A percentile compares a stretch with the other conserved stretches of the same genome.
phyloP scores from a whole-genome alignment of 2,888 invertebrate genomes.

The Agrilus cyanescens region DNA sequence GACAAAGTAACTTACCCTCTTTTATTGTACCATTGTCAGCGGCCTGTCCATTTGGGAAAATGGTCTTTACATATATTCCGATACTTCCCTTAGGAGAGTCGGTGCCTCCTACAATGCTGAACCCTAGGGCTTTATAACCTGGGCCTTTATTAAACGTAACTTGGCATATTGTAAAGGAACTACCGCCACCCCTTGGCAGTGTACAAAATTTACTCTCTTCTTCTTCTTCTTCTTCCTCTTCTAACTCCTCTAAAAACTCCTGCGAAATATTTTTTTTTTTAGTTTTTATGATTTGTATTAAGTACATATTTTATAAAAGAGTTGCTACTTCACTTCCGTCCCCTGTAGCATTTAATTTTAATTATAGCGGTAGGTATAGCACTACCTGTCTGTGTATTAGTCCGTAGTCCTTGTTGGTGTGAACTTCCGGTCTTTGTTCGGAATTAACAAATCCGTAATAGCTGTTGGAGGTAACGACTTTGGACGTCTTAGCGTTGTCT shows the following conservation, averaged over 20 bases:
- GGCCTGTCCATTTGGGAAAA: slow-evolving; percentile 76
- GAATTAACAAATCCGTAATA: slow-evolving; percentile 28
- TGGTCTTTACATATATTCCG: slow-evolving; percentile 81
- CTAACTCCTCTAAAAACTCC: slow-evolving; percentile 29
- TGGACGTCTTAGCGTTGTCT: slow-evolving; percentile 22
- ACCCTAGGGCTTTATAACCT: slow-evolving; percentile 74
- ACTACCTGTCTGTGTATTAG: slow-evolving; percentile 28
- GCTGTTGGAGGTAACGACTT: slow-evolving; percentile 29
- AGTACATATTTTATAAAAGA: too few species aligned
- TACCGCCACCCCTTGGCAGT: slow-evolving; percentile 42
- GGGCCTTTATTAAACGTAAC: slow-evolving; percentile 67
- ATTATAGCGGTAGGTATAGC: too few species aligned
- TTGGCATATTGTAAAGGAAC: slow-evolving; percentile 40
- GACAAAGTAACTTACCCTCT: slow-evolving; percentile 51
- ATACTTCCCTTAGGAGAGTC: slow-evolving; percentile 78
- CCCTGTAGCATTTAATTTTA: too few species aligned
- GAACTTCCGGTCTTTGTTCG: slow-evolving; percentile 30
- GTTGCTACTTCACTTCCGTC: too few species aligned
- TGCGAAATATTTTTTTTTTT: slow-evolving; percentile 6
- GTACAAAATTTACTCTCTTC: slow-evolving; percentile 48
- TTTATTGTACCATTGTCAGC: slow-evolving; percentile 65
- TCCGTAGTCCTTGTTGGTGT: slow-evolving; percentile 24
- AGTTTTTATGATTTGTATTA: too few species aligned
- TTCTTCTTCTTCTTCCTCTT: slow-evolving; percentile 38
- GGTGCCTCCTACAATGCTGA: slow-evolving; percentile 79